Percentiles rank a stretch among this genome's conserved stretches.
phyloP scores from a whole-genome alignment of 2,888 invertebrate genomes.

The Drosophila nr. medialis region DNA sequence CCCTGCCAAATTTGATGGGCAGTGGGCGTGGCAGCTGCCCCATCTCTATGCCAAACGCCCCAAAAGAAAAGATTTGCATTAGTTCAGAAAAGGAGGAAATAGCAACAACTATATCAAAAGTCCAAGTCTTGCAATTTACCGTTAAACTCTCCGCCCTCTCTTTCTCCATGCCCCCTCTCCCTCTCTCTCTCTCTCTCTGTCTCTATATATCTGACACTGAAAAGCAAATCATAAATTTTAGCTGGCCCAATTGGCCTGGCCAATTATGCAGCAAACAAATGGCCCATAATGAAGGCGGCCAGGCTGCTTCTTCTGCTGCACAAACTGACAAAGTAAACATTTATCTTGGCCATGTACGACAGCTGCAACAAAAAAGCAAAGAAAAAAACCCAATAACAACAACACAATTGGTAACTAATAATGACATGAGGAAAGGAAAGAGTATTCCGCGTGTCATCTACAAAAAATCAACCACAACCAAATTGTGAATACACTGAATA shows the following conservation, averaged over 20 bases:
- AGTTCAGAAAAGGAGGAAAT: slow-evolving; percentile 23
- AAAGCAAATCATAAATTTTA: slow-evolving; percentile 71
- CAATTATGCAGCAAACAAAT: slow-evolving; percentile 79
- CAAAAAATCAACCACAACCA: background rate
- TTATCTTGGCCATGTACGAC: slow-evolving; percentile 65
- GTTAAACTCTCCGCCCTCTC: slow-evolving; percentile 32
- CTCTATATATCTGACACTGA: slow-evolving; percentile 6
- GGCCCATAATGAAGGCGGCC: slow-evolving; percentile 76
- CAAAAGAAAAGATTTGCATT: slow-evolving; percentile 56
- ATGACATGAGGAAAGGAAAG: slow-evolving; percentile 44
- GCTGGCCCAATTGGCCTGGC: slow-evolving; percentile 70
- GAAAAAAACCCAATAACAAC: slow-evolving; percentile 2
- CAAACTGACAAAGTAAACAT: slow-evolving; percentile 76
- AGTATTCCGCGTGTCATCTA: slow-evolving; percentile 16
- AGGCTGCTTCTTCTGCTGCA: slow-evolving; percentile 13
- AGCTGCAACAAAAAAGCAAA: slow-evolving; percentile 14
- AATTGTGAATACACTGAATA: slow-evolving; percentile 1
- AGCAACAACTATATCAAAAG: slow-evolving; percentile 47
- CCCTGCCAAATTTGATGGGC: slow-evolving; percentile 68
- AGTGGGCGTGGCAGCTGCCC: slow-evolving; percentile 60
- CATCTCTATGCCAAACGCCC: slow-evolving; percentile 64
- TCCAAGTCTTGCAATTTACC: slow-evolving; percentile 48
- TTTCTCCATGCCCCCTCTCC: background rate
- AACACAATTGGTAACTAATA: slow-evolving; percentile 33
- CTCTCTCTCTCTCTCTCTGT: background rate